A percentile compares a stretch with the other conserved stretches of the same genome.
phyloP scores from a whole-genome alignment of 2,797 vertebrate species.

The Anomalospiza imberbis region DNA sequence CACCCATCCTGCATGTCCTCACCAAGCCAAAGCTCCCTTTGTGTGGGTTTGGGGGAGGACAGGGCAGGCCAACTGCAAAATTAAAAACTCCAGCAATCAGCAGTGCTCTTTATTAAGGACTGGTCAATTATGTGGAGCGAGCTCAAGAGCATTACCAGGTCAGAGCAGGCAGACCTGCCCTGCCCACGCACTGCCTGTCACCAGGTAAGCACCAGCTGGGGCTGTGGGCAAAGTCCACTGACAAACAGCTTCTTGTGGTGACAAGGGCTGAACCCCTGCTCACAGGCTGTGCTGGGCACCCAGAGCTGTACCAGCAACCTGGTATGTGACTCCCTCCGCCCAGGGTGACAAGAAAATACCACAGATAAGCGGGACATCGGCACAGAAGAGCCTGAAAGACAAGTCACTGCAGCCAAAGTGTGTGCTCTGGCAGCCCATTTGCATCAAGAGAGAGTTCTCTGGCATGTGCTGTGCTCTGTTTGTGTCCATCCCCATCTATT shows the following conservation, averaged over 20 bases:
- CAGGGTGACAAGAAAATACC: background rate
- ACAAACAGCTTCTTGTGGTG: background rate
- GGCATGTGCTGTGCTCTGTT: background rate
- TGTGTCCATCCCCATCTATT: background rate
- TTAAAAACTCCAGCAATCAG: background rate
- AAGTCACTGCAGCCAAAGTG: background rate
- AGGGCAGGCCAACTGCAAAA: background rate
- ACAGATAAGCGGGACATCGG: background rate
- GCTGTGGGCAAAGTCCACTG: background rate
- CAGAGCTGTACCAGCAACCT: background rate
- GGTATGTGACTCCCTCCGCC: background rate
- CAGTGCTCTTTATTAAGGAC: background rate
- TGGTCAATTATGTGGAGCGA: fast-evolving
- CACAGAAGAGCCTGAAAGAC: constrained; percentile 39
- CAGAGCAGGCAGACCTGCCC: background rate
- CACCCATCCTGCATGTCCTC: background rate
- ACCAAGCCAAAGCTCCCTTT: fast-evolving
- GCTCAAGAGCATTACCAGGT: background rate
- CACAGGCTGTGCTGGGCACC: background rate
- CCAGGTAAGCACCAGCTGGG: background rate
- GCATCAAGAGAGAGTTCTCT: background rate
- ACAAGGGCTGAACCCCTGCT: background rate
- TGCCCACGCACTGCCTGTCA: background rate
- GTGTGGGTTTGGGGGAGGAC: background rate
- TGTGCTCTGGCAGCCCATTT: background rate